Evolutionary conservation across 2,888 invertebrate genomes (phyloP).

Genomic region (Clepsis dumicolana): DNA sequence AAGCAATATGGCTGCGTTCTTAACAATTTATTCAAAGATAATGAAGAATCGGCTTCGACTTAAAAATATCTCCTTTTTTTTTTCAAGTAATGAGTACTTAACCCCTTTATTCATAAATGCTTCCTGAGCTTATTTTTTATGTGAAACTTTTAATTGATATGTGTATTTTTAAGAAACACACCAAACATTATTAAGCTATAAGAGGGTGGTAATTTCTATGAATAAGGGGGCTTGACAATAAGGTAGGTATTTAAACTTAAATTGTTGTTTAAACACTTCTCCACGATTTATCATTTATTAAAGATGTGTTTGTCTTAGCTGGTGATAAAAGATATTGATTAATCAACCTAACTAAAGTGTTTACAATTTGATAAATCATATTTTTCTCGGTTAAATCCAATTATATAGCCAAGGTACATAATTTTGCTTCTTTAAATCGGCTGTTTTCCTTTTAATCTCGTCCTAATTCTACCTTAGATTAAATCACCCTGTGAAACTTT

Average conservation of each 20-base stretch:
- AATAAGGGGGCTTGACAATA: neutral
- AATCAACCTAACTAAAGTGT: neutral
- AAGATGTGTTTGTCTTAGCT: neutral
- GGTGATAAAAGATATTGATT: slow-evolving; percentile 2
- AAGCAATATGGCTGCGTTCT: neutral
- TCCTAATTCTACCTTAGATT: slow-evolving; percentile 83
- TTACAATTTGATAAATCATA: slow-evolving; percentile 1
- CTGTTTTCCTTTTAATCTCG: slow-evolving; percentile 53
- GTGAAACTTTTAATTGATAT: neutral
- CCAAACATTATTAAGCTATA: neutral
- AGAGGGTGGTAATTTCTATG: neutral
- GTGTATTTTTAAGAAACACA: neutral
- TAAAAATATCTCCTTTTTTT: neutral
- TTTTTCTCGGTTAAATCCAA: neutral
- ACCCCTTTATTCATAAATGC: neutral
- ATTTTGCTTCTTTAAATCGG: slow-evolving; percentile 49
- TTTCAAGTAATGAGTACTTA: neutral
- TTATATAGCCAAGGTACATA: slow-evolving; percentile 32
- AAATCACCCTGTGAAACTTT: slow-evolving; percentile 82
- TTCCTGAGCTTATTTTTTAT: neutral
- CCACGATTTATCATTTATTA: neutral
- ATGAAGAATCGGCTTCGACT: neutral
- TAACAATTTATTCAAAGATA: neutral
- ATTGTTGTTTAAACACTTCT: neutral
- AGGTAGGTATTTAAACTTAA: neutral